Evolutionary conservation across 1,140 invertebrate species (phyloP).

Genomic region (Pseudomyrmex sp.): DNA sequence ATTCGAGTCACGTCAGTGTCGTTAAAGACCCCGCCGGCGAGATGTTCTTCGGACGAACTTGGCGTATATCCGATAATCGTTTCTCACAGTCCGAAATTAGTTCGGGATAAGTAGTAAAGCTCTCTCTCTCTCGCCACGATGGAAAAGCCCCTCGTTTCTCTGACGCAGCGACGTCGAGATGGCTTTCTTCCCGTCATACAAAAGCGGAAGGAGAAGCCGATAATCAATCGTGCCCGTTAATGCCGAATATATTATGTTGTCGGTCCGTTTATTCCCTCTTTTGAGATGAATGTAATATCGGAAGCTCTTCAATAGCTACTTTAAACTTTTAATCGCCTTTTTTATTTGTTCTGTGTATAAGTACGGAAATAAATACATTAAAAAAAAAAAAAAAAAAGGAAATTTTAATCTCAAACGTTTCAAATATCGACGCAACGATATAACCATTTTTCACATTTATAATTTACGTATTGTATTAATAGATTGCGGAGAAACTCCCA

Average conservation of each 20-base stretch:
- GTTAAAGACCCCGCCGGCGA: not conserved
- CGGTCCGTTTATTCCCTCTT: not conserved
- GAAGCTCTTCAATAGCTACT: not conserved
- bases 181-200: not conserved
- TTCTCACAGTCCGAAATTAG: constrained; percentile 25
- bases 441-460: not conserved
- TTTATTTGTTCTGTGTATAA: not conserved
- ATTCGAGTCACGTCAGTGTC: constrained; percentile 18
- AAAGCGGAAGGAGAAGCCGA: constrained; percentile 19
- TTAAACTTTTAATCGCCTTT: not conserved
- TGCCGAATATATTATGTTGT: not conserved
- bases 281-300: not conserved
- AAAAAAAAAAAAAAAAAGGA: not conserved
- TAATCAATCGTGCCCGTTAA: constrained; percentile 38
- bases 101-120: constrained; percentile 33
- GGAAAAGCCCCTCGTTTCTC: not conserved
- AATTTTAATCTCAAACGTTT: no score
- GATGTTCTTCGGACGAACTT: constrained; percentile 7
- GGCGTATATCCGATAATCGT: constrained; percentile 50
- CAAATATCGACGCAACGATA: not conserved
- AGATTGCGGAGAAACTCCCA: not conserved
- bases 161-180: not conserved
- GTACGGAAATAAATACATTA: not conserved
- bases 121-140: not conserved
- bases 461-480: constrained; percentile 9